A percentile compares a stretch with the other conserved stretches of the same genome.
phyloP scores from a whole-genome alignment of 2,888 invertebrate genomes.

The Limulus polyphemus region DNA sequence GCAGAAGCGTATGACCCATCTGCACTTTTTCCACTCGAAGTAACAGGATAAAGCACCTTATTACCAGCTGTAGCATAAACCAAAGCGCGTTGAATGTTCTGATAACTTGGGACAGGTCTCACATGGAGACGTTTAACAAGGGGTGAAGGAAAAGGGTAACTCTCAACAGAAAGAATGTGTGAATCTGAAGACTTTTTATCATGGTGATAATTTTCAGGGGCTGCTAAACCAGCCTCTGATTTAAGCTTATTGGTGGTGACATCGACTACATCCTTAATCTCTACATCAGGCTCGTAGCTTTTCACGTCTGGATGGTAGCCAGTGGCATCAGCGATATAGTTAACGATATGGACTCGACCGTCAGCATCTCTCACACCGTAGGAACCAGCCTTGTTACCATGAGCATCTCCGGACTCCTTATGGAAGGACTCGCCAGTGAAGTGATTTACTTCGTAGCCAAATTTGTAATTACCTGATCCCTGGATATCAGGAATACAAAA shows the following conservation, averaged over 20 bases:
- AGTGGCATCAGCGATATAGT: conserved; percentile 25
- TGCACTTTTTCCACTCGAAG: too few species aligned
- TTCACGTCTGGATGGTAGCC: conserved; percentile 24
- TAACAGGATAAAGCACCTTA: too few species aligned
- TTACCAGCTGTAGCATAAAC: too few species aligned
- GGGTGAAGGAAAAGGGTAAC: too few species aligned
- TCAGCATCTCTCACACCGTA: conserved; percentile 25
- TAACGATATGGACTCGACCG: conserved; percentile 24
- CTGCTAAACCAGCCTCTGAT: conserved; percentile 5
- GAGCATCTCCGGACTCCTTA: conserved; percentile 21
- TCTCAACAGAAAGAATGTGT: too few species aligned
- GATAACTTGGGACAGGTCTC: too few species aligned
- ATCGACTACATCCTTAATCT: conserved; percentile 21
- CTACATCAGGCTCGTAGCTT: conserved; percentile 26
- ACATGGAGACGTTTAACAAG: too few species aligned
- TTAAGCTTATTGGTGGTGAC: conserved; percentile 21
- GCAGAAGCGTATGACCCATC: too few species aligned
- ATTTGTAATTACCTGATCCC: conserved; percentile 26
- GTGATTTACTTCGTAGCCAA: conserved; percentile 27
- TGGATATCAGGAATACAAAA: not conserved
- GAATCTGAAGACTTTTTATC: too few species aligned
- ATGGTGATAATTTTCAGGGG: conserved; percentile 1
- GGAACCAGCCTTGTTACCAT: conserved; percentile 20
- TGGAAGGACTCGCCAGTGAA: conserved; percentile 25
- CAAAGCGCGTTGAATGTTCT: too few species aligned